Evolutionary conservation across 2,113 vertebrate genomes (phyloP).

Genomic region (Epinephelus fuscoguttatus): DNA sequence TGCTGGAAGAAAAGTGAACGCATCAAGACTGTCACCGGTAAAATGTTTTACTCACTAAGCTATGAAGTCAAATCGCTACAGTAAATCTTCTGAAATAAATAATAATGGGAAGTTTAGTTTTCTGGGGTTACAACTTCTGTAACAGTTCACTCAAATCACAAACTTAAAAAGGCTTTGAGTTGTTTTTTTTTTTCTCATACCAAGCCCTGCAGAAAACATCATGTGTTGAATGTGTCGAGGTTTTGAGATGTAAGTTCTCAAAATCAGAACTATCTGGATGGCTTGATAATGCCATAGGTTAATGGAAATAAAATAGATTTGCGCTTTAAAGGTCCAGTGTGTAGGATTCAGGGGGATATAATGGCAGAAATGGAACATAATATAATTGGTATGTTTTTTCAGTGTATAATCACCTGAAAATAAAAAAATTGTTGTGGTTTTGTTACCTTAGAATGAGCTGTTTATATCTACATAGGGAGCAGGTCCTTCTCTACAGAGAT

Average conservation of each 20-base stretch:
- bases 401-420: too few relatives aligned
- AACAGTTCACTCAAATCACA: background rate
- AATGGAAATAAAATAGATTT: background rate
- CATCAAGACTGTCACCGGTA: background rate
- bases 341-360: too few relatives aligned
- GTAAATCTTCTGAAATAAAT: background rate
- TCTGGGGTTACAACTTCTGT: background rate
- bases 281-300: background rate
- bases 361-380: too few relatives aligned
- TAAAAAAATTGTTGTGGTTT: too few relatives aligned
- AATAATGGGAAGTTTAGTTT: background rate
- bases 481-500: too few relatives aligned
- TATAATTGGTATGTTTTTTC: too few relatives aligned
- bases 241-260: background rate
- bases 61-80: background rate
- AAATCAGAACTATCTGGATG: background rate
- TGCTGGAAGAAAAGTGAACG: background rate
- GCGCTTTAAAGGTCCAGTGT: too few relatives aligned
- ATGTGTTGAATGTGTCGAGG: background rate
- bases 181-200: background rate
- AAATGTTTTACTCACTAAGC: conserved; percentile 1
- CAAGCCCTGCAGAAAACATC: background rate
- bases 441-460: too few relatives aligned
- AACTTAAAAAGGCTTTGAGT: background rate
- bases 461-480: too few relatives aligned